Conservation (phyloP, 2,797 vertebrate genomes). For the Bovichtus variegatus region DNA sequence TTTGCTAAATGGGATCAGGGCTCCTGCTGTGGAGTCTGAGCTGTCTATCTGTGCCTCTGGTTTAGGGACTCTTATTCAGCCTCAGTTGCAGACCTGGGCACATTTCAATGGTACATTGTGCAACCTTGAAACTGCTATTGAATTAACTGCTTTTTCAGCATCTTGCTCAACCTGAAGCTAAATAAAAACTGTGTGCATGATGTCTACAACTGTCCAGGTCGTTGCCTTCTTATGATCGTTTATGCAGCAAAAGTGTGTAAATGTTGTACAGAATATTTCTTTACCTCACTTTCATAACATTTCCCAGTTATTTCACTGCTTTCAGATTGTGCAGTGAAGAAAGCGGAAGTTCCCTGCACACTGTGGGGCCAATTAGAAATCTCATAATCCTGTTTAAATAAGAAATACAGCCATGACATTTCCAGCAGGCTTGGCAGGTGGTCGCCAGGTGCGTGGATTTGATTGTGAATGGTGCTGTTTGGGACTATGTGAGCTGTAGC, state of each 20-base stretch:
- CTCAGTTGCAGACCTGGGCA: constrained; percentile 55
- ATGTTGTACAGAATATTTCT: constrained; percentile 7
- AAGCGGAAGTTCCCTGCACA: constrained; percentile 43
- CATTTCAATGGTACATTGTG: constrained; percentile 69
- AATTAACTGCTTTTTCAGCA: constrained; percentile 61
- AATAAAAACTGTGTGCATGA: constrained; percentile 44
- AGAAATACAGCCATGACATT: constrained; percentile 68
- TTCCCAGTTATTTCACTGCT: constrained; percentile 26
- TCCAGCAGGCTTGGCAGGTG: constrained; percentile 70
- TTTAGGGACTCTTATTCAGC: constrained; percentile 77
- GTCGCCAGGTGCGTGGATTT: constrained; percentile 69
- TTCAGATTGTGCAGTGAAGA: constrained; percentile 22
- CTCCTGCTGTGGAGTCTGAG: constrained; percentile 57
- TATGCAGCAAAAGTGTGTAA: constrained; percentile 3
- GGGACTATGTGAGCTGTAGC: constrained; percentile 16
- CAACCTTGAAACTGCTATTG: constrained; percentile 73
- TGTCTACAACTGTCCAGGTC: constrained; percentile 35
- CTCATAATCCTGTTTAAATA: constrained; percentile 79
- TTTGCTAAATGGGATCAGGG: constrained; percentile 53
- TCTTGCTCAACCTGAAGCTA: constrained; percentile 52
- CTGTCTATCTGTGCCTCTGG: constrained; percentile 56
- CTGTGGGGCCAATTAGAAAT: constrained; percentile 84
- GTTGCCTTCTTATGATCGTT: constrained; percentile 17
- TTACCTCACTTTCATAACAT: constrained; percentile 18
- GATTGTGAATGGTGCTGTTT: constrained; percentile 44